Conservation (phyloP, 2,113 vertebrate species). For the Hydrolagus affinis region DNA sequence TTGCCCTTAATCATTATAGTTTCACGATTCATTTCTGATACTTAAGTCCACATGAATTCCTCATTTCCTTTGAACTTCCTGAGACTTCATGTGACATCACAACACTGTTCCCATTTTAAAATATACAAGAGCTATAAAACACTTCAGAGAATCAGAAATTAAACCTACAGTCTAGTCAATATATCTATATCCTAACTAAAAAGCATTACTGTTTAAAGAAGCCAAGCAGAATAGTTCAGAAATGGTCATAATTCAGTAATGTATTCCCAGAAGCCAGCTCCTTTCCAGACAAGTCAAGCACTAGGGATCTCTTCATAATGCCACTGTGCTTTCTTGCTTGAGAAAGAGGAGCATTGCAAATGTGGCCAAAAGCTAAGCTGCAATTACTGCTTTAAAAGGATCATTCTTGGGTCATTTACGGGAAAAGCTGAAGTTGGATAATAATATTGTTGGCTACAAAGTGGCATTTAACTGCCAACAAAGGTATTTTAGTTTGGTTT, state of each 20-base stretch:
- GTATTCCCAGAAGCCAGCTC: not conserved
- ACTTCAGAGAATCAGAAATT: not conserved
- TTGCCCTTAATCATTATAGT: not conserved
- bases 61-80: not conserved
- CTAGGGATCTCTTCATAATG: not conserved
- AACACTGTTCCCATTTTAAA: not conserved
- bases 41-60: not conserved
- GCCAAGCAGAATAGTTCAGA: not conserved
- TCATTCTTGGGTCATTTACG: not conserved
- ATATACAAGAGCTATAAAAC: not conserved
- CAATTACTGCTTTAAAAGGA: not conserved
- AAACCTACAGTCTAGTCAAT: not conserved
- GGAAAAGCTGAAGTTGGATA: not conserved
- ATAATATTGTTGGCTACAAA: not conserved
- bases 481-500: not conserved
- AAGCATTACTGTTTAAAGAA: not conserved
- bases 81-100: not conserved
- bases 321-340: not conserved
- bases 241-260: not conserved
- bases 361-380: not conserved
- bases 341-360: not conserved
- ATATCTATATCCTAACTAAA: not conserved
- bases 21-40: not conserved
- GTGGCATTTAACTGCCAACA: not conserved
- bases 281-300: not conserved